Percentiles rank a stretch among this genome's conserved stretches.
Evolutionary conservation across 2,797 vertebrate genomes (phyloP).

Genomic region (Ptychobarbus kaznakovi): DNA sequence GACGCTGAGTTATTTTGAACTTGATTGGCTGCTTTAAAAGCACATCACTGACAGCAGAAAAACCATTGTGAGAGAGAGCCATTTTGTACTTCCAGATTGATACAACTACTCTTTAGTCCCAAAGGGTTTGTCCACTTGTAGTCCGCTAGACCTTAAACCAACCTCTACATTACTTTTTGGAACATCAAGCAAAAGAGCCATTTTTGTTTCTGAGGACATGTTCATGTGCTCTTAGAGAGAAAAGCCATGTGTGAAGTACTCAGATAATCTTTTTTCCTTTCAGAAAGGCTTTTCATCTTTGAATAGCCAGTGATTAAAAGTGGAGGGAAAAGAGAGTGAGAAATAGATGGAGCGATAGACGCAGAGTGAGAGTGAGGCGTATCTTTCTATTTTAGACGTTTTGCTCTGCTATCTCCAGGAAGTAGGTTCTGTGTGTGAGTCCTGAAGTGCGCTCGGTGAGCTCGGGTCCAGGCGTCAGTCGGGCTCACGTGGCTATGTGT

Average conservation of each 20-base stretch:
- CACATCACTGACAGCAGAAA: background rate
- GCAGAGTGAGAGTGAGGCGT: background rate
- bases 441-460: conserved; percentile 8
- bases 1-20: background rate
- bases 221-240: background rate
- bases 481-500: conserved; percentile 22
- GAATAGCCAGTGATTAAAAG: conserved; percentile 42
- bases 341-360: conserved; percentile 12
- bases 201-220: conserved; percentile 23
- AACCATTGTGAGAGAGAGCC: background rate
- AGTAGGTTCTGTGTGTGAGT: conserved; percentile 16
- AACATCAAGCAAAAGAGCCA: conserved; percentile 1
- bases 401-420: conserved; percentile 22
- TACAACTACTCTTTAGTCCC: background rate
- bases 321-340: background rate
- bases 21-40: background rate
- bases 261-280: conserved; percentile 21
- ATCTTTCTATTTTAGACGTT: conserved; percentile 24
- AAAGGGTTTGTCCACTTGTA: conserved; percentile 8
- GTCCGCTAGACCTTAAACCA: background rate
- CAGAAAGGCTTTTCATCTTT: conserved; percentile 47
- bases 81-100: background rate
- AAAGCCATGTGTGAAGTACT: conserved; percentile 27
- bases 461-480: background rate
- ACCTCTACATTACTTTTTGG: background rate